Conservation (phyloP, 2,113 vertebrate genomes). For the Chauna torquata region DNA sequence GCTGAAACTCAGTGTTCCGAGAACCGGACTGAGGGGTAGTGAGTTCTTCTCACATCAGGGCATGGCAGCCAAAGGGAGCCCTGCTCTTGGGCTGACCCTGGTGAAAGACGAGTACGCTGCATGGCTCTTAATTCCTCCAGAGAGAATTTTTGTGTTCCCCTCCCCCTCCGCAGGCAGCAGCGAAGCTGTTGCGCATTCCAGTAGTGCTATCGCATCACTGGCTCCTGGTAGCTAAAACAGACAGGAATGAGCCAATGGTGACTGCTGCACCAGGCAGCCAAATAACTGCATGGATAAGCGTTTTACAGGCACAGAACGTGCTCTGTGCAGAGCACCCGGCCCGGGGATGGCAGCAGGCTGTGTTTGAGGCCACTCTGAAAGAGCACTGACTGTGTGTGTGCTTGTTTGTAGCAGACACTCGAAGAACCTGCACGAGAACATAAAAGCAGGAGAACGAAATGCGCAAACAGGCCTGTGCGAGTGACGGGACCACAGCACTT, state of each 20-base stretch:
- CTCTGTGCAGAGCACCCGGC: neutral
- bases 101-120: accelerated
- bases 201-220: neutral
- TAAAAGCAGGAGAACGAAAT: neutral
- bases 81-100: accelerated
- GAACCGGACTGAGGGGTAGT: accelerated
- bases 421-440: accelerated
- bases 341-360: neutral
- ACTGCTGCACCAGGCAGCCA: neutral
- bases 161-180: neutral
- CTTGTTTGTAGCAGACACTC: neutral
- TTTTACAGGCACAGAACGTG: neutral
- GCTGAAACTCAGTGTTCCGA: neutral
- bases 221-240: neutral
- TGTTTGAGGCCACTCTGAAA: neutral
- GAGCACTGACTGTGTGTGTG: neutral
- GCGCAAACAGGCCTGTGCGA: accelerated
- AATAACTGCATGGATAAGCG: neutral
- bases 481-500: neutral
- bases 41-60: neutral
- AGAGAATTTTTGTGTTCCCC: neutral
- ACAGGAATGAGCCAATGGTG: neutral
- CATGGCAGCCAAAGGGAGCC: accelerated
- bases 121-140: neutral
- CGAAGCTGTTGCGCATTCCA: constrained; percentile 15